Conservation (phyloP, 2,888 invertebrate genomes). For the Cremastinae sp. region DNA sequence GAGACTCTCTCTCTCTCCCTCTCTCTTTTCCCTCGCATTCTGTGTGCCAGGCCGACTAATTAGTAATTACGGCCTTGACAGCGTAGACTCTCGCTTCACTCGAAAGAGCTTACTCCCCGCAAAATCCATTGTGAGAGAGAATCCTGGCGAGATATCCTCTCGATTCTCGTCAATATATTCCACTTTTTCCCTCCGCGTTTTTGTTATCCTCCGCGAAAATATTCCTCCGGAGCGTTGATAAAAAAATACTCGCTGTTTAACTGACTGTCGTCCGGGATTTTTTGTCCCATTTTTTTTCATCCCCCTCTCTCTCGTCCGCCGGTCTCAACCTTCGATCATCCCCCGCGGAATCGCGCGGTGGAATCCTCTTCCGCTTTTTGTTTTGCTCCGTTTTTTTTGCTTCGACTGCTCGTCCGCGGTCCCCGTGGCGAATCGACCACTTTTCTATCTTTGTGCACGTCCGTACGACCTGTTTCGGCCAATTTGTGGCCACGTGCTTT, state of each 20-base stretch:
- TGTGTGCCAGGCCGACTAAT: conserved; percentile 71
- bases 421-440: not conserved
- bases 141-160: conserved; percentile 4
- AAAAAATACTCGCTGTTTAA: conserved; percentile 54
- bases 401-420: conserved; percentile 15
- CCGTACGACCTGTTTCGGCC: conserved; percentile 68
- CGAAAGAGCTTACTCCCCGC: conserved; percentile 31
- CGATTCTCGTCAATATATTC: conserved; percentile 28
- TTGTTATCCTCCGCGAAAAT: no score
- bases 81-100: conserved; percentile 65
- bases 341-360: conserved; percentile 18
- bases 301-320: conserved; percentile 52
- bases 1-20: conserved; percentile 42
- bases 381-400: conserved; percentile 30
- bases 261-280: conserved; percentile 34
- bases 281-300: conserved; percentile 55
- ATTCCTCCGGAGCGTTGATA: no score
- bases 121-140: conserved; percentile 35
- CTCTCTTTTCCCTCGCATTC: conserved; percentile 29
- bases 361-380: conserved; percentile 4
- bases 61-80: conserved; percentile 77
- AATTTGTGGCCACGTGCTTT: conserved; percentile 71
- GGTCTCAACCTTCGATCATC: conserved; percentile 45
- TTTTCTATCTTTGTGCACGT: not conserved
- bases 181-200: no score